These are phyloP conservation scores for Glaucidium brasilianum DNA, from an alignment of 2,113 vertebrate genomes.

Conservation along the genomic window DNA sequence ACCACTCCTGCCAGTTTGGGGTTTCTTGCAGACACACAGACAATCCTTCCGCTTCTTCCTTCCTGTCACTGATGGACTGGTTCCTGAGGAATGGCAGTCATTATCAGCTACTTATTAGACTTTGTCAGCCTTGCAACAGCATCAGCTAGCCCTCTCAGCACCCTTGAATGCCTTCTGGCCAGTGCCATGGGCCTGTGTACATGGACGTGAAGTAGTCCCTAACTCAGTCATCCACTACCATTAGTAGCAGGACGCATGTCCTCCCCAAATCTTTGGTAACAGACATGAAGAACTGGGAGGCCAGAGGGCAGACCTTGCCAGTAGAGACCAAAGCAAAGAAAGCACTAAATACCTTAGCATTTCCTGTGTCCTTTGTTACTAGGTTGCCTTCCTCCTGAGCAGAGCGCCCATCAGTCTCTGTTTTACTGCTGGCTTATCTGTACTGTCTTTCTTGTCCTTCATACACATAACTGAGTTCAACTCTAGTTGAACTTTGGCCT, in stretches of 20 bases:
- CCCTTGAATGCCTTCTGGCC: not conserved
- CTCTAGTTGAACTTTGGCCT: not conserved
- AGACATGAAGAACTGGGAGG: not conserved
- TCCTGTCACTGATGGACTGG: not conserved
- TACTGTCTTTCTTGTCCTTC: not conserved
- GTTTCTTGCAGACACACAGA: not conserved
- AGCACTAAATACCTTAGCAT: not conserved
- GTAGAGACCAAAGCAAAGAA: not conserved
- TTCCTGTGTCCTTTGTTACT: not conserved
- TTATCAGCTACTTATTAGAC: not conserved
- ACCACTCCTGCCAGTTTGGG: not conserved
- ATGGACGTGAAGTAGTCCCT: not conserved
- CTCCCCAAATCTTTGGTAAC: not conserved
- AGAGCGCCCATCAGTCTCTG: not conserved
- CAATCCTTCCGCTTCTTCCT: not conserved
- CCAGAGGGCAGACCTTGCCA: not conserved
- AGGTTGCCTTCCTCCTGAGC: not conserved
- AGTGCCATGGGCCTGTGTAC: not conserved
- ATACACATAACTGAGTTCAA: not conserved
- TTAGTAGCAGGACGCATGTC: not conserved
- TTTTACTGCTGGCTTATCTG: not conserved
- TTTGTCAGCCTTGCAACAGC: not conserved
- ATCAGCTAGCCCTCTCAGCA: not conserved
- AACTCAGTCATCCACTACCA: accelerated
- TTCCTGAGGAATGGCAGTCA: not conserved